phyloP scores from a whole-genome alignment of 2,113 vertebrate genomes.

The Microcebus murinus region DNA sequence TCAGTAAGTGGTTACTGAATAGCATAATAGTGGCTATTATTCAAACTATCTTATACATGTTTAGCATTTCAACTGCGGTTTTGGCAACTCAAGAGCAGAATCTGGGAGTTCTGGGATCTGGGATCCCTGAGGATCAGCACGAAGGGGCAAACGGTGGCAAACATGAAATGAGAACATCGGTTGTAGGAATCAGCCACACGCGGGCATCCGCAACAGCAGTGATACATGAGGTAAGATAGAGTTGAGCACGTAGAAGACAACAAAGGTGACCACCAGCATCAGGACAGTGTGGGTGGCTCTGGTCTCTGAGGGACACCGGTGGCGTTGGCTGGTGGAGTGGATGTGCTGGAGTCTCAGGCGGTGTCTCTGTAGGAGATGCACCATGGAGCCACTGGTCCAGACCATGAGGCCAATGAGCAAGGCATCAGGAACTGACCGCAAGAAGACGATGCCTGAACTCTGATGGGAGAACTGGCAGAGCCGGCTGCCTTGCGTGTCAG shows the following conservation, averaged over 20 bases:
- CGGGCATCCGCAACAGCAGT: rapidly evolving
- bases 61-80: too few relatives aligned
- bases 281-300: not conserved
- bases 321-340: not conserved
- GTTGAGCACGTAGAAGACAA: not conserved
- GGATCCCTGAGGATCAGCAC: not conserved
- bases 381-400: not conserved
- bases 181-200: not conserved
- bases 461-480: rapidly evolving
- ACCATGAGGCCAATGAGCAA: not conserved
- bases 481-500: rapidly evolving
- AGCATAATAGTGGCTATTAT: not conserved
- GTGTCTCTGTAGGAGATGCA: not conserved
- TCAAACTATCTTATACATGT: too few relatives aligned
- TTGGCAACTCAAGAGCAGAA: too few relatives aligned
- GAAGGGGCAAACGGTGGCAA: not conserved
- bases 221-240: too few relatives aligned
- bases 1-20: not conserved
- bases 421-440: too few relatives aligned
- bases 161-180: not conserved
- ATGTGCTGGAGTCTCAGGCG: rapidly evolving
- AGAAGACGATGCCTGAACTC: rapidly evolving
- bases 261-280: not conserved
- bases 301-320: rapidly evolving
- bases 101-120: too few relatives aligned